These are phyloP conservation scores for Drosophila kanekoi DNA, from an alignment of 2,888 invertebrate species.

Conservation along the genomic window DNA sequence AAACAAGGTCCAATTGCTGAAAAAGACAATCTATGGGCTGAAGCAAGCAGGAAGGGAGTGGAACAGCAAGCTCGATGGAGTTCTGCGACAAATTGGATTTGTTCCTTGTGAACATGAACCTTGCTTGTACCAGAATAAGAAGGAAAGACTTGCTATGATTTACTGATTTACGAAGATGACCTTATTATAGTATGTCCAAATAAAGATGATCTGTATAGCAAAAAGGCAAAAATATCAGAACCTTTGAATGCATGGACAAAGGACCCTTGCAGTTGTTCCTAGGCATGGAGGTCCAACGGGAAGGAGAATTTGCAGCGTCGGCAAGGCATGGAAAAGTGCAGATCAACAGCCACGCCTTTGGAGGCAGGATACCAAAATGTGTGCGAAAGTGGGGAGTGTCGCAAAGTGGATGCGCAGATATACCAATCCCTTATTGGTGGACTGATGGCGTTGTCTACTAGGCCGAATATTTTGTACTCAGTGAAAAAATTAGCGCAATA, in stretches of 20 bases:
- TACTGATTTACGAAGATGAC: constrained; percentile 18
- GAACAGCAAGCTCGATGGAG: not conserved
- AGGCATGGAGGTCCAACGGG: constrained; percentile 7
- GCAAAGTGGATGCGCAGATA: not conserved
- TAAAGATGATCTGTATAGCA: not conserved
- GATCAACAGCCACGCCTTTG: not conserved
- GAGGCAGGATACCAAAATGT: not conserved
- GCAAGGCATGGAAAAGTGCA: not conserved
- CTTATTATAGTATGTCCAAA: constrained; percentile 5
- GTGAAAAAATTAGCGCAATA: not conserved
- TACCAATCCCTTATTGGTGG: not conserved
- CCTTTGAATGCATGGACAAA: constrained; percentile 11
- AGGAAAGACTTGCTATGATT: not conserved
- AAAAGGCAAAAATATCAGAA: not conserved
- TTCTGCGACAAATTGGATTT: not conserved
- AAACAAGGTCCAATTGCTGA: not conserved
- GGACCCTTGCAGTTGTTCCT: constrained; percentile 4
- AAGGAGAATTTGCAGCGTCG: not conserved
- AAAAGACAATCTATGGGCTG: constrained; percentile 3
- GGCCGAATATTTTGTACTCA: not conserved
- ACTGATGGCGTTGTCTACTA: not conserved
- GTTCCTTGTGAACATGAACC: not conserved
- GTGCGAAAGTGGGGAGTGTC: not conserved
- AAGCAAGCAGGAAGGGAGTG: constrained; percentile 6
- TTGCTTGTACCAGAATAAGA: not conserved